Evolutionary conservation across 2,113 vertebrate genomes (phyloP), one percentile per base, ranked within the genome.

Genomic region (Dipodomys ordii): DNA sequence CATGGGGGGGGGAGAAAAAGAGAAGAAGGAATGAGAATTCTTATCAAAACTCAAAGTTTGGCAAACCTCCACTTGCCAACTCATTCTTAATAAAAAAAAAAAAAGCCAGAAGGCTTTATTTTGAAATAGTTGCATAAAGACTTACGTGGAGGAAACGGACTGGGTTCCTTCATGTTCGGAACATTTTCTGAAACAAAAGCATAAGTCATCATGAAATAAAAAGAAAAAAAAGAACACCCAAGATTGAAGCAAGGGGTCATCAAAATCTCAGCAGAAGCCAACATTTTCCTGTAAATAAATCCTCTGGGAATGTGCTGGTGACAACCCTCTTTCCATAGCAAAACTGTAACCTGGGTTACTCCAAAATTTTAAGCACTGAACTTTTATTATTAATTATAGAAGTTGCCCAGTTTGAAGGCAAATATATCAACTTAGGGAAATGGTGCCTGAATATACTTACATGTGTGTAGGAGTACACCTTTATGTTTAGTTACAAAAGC

Each of bases 101-200:
- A 39, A 39, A 39, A 79, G 94, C 97, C 87, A 80, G 73, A 92
- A 76, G 96, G 85, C 69, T 88, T 92, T 84, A 91, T 95, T 96
- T 96, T 30, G 4, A 97, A 97, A 96, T 35, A 92, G 74, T 73
- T 95, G 92, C 88, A 93, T 49, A 81, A 93, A 95, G 95, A 98
- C 98, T 98, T 98, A 98, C 98, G 92, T 95, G 97, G 96, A 71
- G 98, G 93, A 89, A 89, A 6, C 83, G 95, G 95, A 0, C 96
- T 98, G 23, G 97, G 87, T 83, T 97, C 97, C 90, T 97, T 92
- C 93, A 94, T 4, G 80, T 93, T 95, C 95, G 96, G 93, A 95
- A 93, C 97, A 96, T 95, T 94, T 97, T 95, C 77, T 87, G 95
- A 95, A 97, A 88, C 86, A 90, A 95, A 97, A 96, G 74, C 68